These are phyloP conservation scores for Xiphorhynchus elegans DNA, from an alignment of 2,113 vertebrate species.

Conservation along the genomic window DNA sequence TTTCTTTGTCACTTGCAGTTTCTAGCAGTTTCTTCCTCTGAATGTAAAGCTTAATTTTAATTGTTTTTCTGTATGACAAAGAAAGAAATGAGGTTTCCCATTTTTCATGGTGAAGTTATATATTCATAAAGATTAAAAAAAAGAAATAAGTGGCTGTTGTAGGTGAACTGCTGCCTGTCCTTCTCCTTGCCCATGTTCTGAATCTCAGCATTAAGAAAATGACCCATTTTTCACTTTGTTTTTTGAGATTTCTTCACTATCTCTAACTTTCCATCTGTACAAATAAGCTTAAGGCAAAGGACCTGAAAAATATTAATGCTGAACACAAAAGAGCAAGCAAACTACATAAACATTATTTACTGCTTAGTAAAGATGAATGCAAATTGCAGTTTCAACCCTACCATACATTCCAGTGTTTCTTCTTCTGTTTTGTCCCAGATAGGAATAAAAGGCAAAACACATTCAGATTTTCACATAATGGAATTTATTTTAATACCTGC, in stretches of 20 bases:
- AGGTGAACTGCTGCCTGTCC: background rate
- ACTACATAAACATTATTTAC: background rate
- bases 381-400: background rate
- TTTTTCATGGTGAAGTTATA: background rate
- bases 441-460: background rate
- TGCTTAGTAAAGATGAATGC: background rate
- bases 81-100: background rate
- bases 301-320: background rate
- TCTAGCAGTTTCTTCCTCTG: background rate
- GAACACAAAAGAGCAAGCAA: background rate
- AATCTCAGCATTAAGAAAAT: background rate
- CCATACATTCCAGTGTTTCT: background rate
- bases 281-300: background rate
- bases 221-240: background rate
- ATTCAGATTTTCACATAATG: background rate
- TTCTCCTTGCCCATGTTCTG: background rate
- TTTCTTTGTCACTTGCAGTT: background rate
- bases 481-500: rapidly evolving
- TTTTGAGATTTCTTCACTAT: background rate
- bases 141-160: background rate
- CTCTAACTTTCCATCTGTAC: background rate
- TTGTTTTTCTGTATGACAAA: background rate
- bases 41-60: background rate
- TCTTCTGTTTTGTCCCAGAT: background rate
- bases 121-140: background rate